These are phyloP conservation scores for Lycia hirtaria DNA, from an alignment of 2,888 invertebrate genomes.

Conservation along the genomic window DNA sequence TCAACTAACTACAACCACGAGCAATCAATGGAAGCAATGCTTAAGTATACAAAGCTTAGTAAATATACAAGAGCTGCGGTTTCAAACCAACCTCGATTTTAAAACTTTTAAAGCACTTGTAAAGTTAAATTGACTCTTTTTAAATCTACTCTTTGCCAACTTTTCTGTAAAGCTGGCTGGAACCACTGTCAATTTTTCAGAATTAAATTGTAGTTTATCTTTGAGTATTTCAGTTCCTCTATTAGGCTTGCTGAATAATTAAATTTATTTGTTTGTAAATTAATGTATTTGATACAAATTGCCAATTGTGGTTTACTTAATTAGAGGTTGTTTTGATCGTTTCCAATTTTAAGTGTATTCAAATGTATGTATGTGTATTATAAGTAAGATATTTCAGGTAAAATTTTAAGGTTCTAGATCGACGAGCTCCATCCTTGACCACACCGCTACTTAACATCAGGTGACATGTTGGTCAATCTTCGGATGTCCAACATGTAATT, in stretches of 20 bases:
- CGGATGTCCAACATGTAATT: no score
- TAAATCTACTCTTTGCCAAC: constrained; percentile 28
- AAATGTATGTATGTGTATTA: no score
- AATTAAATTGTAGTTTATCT: background rate
- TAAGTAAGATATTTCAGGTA: no score
- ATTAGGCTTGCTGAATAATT: background rate
- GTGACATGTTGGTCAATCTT: no score
- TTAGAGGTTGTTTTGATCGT: background rate
- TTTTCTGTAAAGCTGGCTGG: background rate
- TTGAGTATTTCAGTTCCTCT: background rate
- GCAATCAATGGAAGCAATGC: constrained; percentile 14
- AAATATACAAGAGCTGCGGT: constrained; percentile 1
- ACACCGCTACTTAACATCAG: no score
- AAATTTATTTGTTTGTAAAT: constrained; percentile 17
- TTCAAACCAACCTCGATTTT: constrained; percentile 6
- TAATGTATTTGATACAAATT: constrained; percentile 38
- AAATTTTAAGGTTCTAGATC: no score
- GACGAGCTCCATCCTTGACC: no score
- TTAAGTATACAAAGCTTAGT: constrained; percentile 10
- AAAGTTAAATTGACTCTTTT: constrained; percentile 42
- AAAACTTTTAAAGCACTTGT: constrained; percentile 28
- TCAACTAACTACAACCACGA: no score
- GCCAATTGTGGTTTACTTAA: constrained; percentile 23
- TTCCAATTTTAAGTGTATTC: background rate
- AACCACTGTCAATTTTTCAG: background rate